Conservation (phyloP, 2,888 invertebrate species). For the Pterobdella sp. region DNA sequence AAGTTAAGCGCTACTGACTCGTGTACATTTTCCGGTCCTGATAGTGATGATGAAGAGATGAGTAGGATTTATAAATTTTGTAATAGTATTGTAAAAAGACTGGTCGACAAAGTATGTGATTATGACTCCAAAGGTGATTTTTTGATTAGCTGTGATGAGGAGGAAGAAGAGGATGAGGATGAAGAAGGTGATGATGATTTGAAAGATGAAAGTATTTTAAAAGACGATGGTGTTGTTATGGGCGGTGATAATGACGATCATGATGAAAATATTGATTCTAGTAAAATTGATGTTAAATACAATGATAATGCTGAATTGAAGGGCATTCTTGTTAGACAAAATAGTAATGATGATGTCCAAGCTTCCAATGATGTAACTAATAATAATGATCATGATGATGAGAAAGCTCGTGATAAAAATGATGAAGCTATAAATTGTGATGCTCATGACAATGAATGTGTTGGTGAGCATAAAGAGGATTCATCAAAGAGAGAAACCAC, state of each 20-base stretch:
- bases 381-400: background rate
- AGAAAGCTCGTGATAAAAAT: background rate
- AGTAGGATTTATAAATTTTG: too few species aligned
- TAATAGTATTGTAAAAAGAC: too few species aligned
- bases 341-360: too few species aligned
- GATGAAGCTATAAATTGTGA: constrained; percentile 6
- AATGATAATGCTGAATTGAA: background rate
- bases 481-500: background rate
- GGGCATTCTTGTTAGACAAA: too few species aligned
- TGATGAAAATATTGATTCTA: background rate
- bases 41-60: too few species aligned
- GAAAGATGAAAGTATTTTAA: background rate
- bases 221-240: background rate
- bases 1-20: too few species aligned
- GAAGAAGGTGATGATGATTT: constrained; percentile 14
- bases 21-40: too few species aligned
- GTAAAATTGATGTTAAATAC: background rate
- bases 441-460: background rate
- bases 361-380: too few species aligned
- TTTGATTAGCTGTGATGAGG: too few species aligned
- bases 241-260: background rate
- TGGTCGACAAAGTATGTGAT: too few species aligned
- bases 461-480: background rate
- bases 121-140: too few species aligned
- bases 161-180: background rate